Conservation (phyloP, 2,888 invertebrate genomes). For the Danaus chrysippus region DNA sequence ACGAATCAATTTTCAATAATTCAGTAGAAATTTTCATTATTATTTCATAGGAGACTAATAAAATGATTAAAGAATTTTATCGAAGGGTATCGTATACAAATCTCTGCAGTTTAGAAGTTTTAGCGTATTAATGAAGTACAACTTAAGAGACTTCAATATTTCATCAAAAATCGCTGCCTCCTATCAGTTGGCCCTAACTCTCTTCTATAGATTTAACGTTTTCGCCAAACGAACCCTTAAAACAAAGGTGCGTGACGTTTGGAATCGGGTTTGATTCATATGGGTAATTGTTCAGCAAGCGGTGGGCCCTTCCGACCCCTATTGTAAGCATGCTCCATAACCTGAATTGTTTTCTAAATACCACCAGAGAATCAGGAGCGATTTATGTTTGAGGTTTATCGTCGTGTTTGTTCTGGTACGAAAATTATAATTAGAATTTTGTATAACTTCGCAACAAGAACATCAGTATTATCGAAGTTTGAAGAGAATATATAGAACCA, state of each 20-base stretch:
- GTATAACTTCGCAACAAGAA: neutral
- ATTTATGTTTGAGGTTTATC: constrained; percentile 4
- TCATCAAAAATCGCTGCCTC: neutral
- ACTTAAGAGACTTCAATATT: neutral
- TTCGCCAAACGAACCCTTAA: constrained; percentile 23
- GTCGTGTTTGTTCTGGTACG: constrained; percentile 10
- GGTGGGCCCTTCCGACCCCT: neutral
- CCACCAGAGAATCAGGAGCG: neutral
- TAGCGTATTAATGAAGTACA: neutral
- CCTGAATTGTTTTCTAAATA: constrained; percentile 3
- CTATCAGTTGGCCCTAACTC: neutral
- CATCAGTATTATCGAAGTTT: neutral
- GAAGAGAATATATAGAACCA: neutral
- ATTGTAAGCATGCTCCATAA: constrained; percentile 6
- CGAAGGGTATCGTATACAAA: neutral
- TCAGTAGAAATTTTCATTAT: neutral
- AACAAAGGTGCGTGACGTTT: constrained; percentile 18
- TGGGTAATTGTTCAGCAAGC: constrained; percentile 12
- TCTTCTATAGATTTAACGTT: constrained; percentile 4
- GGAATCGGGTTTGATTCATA: constrained; percentile 18
- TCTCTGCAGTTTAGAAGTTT: neutral
- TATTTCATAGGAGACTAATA: neutral
- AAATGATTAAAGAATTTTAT: neutral
- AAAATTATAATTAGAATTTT: constrained; percentile 17
- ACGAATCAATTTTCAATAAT: neutral